Base-by-base conservation (phyloP, 2,113 vertebrate species). In the Daubentonia madagascariensis region DNA sequence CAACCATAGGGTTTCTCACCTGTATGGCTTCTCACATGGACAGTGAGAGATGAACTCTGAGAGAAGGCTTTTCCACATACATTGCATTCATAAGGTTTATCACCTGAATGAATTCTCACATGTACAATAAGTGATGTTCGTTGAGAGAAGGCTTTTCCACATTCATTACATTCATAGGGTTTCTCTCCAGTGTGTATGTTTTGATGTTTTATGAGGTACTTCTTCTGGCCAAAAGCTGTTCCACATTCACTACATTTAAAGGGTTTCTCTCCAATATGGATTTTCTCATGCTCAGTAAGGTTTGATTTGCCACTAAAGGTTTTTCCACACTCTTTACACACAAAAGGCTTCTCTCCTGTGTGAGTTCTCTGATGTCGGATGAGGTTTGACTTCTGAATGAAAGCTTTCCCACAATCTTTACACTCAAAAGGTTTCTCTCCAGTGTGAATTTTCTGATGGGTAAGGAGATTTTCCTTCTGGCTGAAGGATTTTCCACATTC, bases 361-460 rank as follows among this genome's bases (percentile, higher is more conserved):
- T 98, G 98, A 92, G 95, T 98, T 92, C 97, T 98, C 97, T 98
- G 98, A n/a, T 98, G 98, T 87, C 98, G 97, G 70, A 98, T 98
- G 78, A 98, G 96, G 75, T 98, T 97, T 22, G 98, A 97, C 54
- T 98, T 98, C 83, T 98, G 96, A 75, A 98, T 98, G 94, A 98
- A 98, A 61, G 97, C 92, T 91, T 98, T 98, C 48, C 94, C 81
- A 67, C 96, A 98, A 73, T 98, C 93, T 57, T 98, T 97, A 95
- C 94, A 96, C 63, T 98, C 91, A 95, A 97, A 98, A 85, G 98
- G 91, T 89, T 97, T 98, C 79, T 97, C 96, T 94, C 97, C 97
- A 73, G 96, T 98, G 83, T 98, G 98, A 89, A 97, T 97, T 67
- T 97, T 98, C 93, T 97, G 97, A 89, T 98, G 96, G 5, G 93